These are phyloP conservation scores for Beroe ovata DNA, from an alignment of 37 sponge, comb jelly and placozoan genomes.

Conservation along the genomic window DNA sequence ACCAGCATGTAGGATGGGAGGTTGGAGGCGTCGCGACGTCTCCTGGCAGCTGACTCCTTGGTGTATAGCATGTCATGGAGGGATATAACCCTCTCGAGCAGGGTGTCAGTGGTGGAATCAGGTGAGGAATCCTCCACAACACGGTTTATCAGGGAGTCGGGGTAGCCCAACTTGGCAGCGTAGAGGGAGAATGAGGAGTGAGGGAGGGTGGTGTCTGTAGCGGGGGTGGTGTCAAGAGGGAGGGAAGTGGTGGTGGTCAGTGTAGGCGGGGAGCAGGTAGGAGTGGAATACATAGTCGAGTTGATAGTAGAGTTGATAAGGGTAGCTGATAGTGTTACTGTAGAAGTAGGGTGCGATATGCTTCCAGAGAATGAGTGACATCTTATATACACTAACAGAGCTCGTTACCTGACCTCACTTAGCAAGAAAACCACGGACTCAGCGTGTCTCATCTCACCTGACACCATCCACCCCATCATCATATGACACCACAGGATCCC, in stretches of 20 bases:
- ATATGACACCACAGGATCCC: no score
- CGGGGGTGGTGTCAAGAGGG: background rate
- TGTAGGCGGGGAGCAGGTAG: background rate
- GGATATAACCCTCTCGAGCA: background rate
- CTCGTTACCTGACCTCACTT: background rate
- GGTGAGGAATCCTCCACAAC: background rate
- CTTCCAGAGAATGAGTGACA: background rate
- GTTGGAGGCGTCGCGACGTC: constrained; percentile 28
- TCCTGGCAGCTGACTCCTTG: background rate
- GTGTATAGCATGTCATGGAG: constrained; percentile 17
- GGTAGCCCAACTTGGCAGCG: constrained; percentile 49
- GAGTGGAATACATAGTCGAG: background rate
- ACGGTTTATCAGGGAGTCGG: background rate
- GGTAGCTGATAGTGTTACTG: background rate
- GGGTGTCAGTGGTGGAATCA: background rate
- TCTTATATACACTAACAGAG: background rate
- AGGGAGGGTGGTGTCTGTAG: background rate
- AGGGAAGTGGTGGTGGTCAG: background rate
- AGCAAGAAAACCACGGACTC: no score
- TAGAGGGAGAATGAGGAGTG: background rate
- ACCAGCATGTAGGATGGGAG: constrained; percentile 48
- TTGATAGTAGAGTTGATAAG: background rate
- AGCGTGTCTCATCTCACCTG: no score
- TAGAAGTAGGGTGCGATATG: background rate
- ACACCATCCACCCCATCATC: no score